Base-by-base conservation (phyloP, 2,797 vertebrate species). In the Linurgus olivaceus region DNA sequence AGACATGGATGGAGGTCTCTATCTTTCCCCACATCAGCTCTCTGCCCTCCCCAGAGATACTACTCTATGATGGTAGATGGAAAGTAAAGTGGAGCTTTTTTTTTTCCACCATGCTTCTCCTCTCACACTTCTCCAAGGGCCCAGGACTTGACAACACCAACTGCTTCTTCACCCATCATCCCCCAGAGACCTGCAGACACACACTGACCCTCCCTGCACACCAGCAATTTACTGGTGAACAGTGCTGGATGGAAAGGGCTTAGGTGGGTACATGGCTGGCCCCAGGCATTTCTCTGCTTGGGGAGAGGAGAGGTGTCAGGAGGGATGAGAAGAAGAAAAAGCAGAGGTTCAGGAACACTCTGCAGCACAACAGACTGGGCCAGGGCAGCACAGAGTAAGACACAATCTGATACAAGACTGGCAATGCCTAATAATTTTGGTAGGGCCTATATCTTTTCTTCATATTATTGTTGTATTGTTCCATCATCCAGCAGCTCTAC, bases 251-350 rank as follows among this genome's bases (percentile, higher is more conserved):
- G 25, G 55, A 83, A 73, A 80, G 18, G 20, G 26, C 7, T 52
- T 26, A 1, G 8, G 11, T 17, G 38, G 0, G 23, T 20, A 8
- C 0, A 1, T 44, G 33, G 42, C 20, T 5, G 3, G 24, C 15
- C 37, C 19, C 61, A 48, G 78, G 8, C 19, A 28, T 17, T 82
- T 67, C 33, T 35, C 21, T 59, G 6, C n/a, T 4, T 57, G 54
- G 12, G 38, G 29, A 77, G 29, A 47, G 25, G 23, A 88, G 13
- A 55, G 17, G 26, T n/a, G 51, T 31, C 3, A 73, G 45, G 18
- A 85, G 15, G 14, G 13, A 75, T 12, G 42, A 16, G 75, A 65
- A 74, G 7, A 26, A 28, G 5, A n/a, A 61, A 67, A 87, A 70
- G 7, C 11, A 96, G 59, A 76, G 28, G 18, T 50, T 51, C 55